phyloP scores from a whole-genome alignment of 2,797 vertebrate genomes.

The Tenualosa ilisha region DNA sequence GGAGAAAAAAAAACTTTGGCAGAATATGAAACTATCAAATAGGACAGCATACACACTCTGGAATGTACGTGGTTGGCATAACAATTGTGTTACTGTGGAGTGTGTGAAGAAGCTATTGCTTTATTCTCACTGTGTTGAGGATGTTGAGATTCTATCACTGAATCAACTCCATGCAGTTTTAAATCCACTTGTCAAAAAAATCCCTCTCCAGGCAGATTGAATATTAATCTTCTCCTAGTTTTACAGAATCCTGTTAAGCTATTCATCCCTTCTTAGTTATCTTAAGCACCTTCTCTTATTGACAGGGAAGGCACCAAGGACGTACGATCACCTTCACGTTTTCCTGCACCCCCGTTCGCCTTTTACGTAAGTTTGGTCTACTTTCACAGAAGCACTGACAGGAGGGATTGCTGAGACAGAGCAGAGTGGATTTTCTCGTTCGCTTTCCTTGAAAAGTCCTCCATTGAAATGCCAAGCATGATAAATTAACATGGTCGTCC shows the following conservation, averaged over 20 bases:
- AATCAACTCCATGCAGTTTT: slow-evolving; percentile 33
- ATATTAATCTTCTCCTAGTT: slow-evolving; percentile 57
- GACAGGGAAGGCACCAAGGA: slow-evolving; percentile 57
- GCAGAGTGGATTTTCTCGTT: slow-evolving; percentile 54
- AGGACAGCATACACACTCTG: not conserved
- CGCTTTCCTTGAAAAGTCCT: slow-evolving; percentile 54
- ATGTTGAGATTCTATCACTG: not conserved
- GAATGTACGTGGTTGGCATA: not conserved
- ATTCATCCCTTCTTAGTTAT: slow-evolving; percentile 61
- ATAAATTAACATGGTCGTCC: slow-evolving; percentile 33
- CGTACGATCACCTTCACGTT: slow-evolving; percentile 60
- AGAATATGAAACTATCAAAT: slow-evolving; percentile 4
- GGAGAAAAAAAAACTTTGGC: not conserved
- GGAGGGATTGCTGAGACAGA: slow-evolving; percentile 55
- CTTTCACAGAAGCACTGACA: slow-evolving; percentile 50
- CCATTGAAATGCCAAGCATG: slow-evolving; percentile 48
- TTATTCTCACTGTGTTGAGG: not conserved
- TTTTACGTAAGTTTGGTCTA: slow-evolving; percentile 46
- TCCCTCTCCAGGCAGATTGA: slow-evolving; percentile 55
- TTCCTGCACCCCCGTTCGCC: not conserved
- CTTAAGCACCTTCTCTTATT: slow-evolving; percentile 55
- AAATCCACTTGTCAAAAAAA: slow-evolving; percentile 53
- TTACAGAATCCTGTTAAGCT: slow-evolving; percentile 51
- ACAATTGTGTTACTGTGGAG: not conserved
- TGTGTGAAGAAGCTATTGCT: not conserved